phyloP scores from a whole-genome alignment of 1,140 invertebrate genomes.

The Matsumurasca onukii region DNA sequence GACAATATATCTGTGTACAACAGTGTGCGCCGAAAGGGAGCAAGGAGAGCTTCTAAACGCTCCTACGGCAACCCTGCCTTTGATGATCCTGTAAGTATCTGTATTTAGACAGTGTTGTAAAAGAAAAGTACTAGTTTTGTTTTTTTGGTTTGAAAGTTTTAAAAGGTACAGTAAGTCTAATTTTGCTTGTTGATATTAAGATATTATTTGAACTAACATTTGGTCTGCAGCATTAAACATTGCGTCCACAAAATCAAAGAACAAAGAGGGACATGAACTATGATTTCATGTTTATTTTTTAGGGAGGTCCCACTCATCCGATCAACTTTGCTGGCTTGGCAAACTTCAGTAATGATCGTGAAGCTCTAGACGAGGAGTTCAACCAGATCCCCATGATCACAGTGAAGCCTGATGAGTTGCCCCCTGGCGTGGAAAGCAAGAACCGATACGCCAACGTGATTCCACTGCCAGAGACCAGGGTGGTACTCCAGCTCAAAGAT shows the following conservation, averaged over 20 bases:
- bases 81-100: conserved; percentile 78
- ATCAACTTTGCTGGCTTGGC: conserved; percentile 73
- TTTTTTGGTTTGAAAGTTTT: neutral
- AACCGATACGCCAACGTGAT: conserved; percentile 94
- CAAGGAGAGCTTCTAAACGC: conserved; percentile 72
- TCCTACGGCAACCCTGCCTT: conserved; percentile 92
- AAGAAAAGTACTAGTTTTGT: too few species aligned
- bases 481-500: conserved; percentile 50
- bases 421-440: conserved; percentile 82
- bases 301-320: conserved; percentile 68
- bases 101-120: too few species aligned
- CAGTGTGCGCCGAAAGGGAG: conserved; percentile 67
- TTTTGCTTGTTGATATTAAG: too few species aligned
- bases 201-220: too few species aligned
- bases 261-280: too few species aligned
- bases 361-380: conserved; percentile 75
- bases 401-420: conserved; percentile 77
- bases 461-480: conserved; percentile 85
- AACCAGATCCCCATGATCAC: conserved; percentile 73
- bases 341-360: conserved; percentile 69
- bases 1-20: conserved; percentile 85
- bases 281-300: too few species aligned
- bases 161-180: neutral
- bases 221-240: too few species aligned
- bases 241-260: too few species aligned